phyloP scores from a whole-genome alignment of 1,140 invertebrate species.

The Physella acuta region DNA sequence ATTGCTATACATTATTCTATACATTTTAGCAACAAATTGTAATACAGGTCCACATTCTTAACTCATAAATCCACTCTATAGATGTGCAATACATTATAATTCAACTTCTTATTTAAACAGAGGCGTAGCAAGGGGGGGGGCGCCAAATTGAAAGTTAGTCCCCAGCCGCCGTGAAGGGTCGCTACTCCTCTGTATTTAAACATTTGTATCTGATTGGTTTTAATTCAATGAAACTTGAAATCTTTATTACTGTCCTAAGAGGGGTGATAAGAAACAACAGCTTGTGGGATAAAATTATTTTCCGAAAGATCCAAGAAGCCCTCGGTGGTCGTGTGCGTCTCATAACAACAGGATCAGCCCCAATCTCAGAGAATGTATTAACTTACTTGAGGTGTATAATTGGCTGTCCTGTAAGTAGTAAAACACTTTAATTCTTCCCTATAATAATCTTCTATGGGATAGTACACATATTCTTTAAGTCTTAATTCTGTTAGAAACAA shows the following conservation, averaged over 20 bases:
- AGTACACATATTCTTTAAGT: no score
- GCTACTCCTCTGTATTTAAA: no score
- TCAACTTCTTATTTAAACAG: no score
- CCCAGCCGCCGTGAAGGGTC: no score
- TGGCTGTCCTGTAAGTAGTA: conserved; percentile 79
- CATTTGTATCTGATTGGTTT: neutral
- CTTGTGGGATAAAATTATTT: conserved; percentile 76
- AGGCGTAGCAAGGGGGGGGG: no score
- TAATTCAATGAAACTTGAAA: neutral
- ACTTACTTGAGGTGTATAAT: conserved; percentile 90
- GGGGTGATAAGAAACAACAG: conserved; percentile 54
- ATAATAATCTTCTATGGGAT: no score
- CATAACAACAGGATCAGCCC: conserved; percentile 93
- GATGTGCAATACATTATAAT: no score
- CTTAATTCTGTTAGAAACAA: neutral
- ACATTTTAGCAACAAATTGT: no score
- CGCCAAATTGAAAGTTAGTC: no score
- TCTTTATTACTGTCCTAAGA: conserved; percentile 29
- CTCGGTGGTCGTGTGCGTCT: conserved; percentile 88
- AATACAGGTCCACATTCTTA: no score
- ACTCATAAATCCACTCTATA: neutral
- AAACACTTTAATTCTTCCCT: no score
- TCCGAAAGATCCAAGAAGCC: conserved; percentile 83
- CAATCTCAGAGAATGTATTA: conserved; percentile 86
- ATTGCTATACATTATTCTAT: no score